Evolutionary conservation across 2,888 invertebrate genomes (phyloP).

Genomic region (Oligia latruncula): DNA sequence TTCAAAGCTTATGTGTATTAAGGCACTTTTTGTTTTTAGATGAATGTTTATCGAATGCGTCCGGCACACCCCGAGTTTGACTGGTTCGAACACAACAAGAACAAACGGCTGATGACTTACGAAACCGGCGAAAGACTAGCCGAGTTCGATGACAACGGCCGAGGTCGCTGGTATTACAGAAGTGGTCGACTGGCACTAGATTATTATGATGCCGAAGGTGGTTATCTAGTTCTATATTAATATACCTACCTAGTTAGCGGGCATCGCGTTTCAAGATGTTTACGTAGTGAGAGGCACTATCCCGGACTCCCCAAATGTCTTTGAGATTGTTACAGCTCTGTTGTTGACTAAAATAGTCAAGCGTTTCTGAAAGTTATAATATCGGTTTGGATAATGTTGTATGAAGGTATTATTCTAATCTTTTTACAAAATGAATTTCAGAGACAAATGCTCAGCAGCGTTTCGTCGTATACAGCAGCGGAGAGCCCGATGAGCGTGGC

Average conservation of each 20-base stretch:
- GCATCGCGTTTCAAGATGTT: not conserved
- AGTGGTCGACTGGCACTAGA: constrained; percentile 83
- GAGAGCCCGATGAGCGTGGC: constrained; percentile 82
- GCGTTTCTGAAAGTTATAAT: not conserved
- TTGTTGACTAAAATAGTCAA: not conserved
- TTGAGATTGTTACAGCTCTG: not conserved
- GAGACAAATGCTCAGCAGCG: constrained; percentile 84
- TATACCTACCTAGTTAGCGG: not conserved
- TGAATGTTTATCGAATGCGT: constrained; percentile 87
- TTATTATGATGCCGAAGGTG: constrained; percentile 86
- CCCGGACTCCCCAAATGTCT: not conserved
- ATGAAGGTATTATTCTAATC: not conserved
- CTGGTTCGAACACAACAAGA: constrained; percentile 67
- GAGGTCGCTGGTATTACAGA: constrained; percentile 83
- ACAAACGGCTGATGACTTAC: constrained; percentile 78
- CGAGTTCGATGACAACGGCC: constrained; percentile 82
- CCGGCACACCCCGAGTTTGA: constrained; percentile 85
- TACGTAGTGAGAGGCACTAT: not conserved
- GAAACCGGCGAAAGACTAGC: constrained; percentile 83
- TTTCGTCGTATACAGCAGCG: constrained; percentile 83
- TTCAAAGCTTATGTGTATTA: not conserved
- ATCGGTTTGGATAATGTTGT: not conserved
- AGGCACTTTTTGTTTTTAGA: constrained; percentile 67
- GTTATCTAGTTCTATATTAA: not conserved
- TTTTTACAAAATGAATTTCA: constrained; percentile 52